These are phyloP conservation scores for Thecocarcelia acutangulata DNA, from an alignment of 2,888 invertebrate species.

Conservation along the genomic window DNA sequence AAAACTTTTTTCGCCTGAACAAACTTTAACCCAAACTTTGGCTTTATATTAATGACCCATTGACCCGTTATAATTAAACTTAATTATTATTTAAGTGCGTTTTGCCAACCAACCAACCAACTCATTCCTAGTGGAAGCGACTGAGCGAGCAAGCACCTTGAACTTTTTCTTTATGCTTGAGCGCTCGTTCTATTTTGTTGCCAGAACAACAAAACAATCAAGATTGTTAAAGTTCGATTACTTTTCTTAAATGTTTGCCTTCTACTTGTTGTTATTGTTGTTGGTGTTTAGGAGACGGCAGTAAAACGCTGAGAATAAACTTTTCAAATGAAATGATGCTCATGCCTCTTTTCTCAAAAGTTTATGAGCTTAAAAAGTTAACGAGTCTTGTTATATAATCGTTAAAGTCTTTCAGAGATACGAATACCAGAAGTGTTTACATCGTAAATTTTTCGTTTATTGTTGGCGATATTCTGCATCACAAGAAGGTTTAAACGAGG, in stretches of 20 bases:
- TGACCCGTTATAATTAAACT: conserved; percentile 55
- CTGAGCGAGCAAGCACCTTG: conserved; percentile 5
- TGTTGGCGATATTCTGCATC: conserved; percentile 1
- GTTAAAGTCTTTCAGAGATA: background rate
- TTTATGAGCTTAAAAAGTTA: background rate
- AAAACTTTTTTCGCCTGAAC: conserved; percentile 41
- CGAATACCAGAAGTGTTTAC: conserved; percentile 13
- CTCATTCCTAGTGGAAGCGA: background rate
- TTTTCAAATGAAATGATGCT: background rate
- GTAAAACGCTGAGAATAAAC: conserved; percentile 42
- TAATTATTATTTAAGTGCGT: conserved; percentile 25
- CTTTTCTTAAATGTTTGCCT: background rate
- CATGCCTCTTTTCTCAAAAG: too few species aligned
- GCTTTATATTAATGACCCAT: conserved; percentile 45
- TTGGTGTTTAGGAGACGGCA: conserved; percentile 31
- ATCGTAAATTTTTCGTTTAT: conserved; percentile 8
- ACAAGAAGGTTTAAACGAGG: background rate
- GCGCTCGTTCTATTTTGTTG: conserved; percentile 40
- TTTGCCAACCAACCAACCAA: background rate
- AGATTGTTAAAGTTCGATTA: conserved; percentile 57
- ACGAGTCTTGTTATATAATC: background rate
- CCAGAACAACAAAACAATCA: conserved; percentile 44
- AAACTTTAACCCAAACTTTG: conserved; percentile 48
- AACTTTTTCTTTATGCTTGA: conserved; percentile 41
- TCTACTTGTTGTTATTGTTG: conserved; percentile 17